Evolutionary conservation across 2,888 invertebrate genomes (phyloP).

Genomic region (Cosmia trapezina): DNA sequence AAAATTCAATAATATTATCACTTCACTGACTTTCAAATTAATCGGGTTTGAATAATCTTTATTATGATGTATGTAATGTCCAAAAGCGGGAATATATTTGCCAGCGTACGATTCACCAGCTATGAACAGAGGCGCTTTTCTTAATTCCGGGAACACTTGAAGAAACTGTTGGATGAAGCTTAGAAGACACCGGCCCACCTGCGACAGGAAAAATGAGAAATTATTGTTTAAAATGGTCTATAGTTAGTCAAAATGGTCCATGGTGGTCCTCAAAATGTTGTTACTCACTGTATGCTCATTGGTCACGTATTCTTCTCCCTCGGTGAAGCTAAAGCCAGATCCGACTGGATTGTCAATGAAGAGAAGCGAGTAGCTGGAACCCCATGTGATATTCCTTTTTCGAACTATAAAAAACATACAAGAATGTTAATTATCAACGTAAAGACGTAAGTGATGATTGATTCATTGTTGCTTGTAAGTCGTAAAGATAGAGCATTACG

Average conservation of each 20-base stretch:
- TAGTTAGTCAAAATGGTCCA: background rate
- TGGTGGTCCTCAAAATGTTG: background rate
- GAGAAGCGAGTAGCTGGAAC: slow-evolving; percentile 84
- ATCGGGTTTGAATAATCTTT: slow-evolving; percentile 1
- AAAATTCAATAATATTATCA: background rate
- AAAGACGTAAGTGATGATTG: background rate
- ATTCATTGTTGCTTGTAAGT: background rate
- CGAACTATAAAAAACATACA: background rate
- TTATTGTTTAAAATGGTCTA: background rate
- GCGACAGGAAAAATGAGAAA: background rate
- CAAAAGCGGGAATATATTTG: slow-evolving; percentile 84
- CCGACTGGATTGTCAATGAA: slow-evolving; percentile 91
- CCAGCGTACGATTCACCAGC: slow-evolving; percentile 91
- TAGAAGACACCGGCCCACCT: slow-evolving; percentile 21
- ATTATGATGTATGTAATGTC: slow-evolving; percentile 59
- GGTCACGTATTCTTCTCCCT: slow-evolving; percentile 3
- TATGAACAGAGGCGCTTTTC: slow-evolving; percentile 86
- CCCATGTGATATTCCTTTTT: slow-evolving; percentile 65
- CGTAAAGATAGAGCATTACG: background rate
- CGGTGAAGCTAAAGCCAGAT: slow-evolving; percentile 71
- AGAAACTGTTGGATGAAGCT: slow-evolving; percentile 84
- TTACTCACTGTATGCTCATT: background rate
- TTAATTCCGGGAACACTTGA: slow-evolving; percentile 87
- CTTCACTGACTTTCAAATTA: slow-evolving; percentile 19
- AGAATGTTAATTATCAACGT: background rate